Percentiles rank a stretch among this genome's conserved stretches.
Evolutionary conservation across 2,888 invertebrate genomes (phyloP).

Genomic region (Leucophora obtusa): DNA sequence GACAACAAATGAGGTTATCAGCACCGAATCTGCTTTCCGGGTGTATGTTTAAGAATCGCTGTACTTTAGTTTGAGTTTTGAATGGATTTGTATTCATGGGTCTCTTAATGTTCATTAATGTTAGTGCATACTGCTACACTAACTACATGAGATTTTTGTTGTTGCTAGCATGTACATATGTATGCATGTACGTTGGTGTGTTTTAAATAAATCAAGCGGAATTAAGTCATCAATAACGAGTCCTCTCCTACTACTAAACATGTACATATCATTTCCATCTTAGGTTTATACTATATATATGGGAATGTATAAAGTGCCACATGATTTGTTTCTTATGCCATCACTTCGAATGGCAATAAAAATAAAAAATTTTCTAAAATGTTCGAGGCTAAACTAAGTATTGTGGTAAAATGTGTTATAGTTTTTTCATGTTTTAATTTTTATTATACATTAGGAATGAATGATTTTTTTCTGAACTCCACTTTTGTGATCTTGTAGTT

Average conservation of each 20-base stretch:
- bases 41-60: neutral
- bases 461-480: neutral
- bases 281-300: neutral
- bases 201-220: slow-evolving; percentile 73
- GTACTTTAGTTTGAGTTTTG: neutral
- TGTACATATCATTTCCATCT: neutral
- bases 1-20: too few species aligned
- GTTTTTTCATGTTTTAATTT: neutral
- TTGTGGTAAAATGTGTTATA: neutral
- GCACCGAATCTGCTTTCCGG: too few species aligned
- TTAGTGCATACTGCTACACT: neutral
- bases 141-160: neutral
- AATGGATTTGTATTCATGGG: slow-evolving; percentile 25
- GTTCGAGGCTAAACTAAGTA: neutral
- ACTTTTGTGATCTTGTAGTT: neutral
- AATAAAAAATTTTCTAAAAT: neutral
- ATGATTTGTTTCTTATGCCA: too few species aligned
- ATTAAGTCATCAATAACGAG: slow-evolving; percentile 75
- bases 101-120: slow-evolving; percentile 51
- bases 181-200: slow-evolving; percentile 68
- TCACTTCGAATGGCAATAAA: neutral
- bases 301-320: too few species aligned
- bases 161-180: slow-evolving; percentile 6
- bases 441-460: neutral
- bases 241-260: slow-evolving; percentile 15